phyloP scores from a whole-genome alignment of 2,113 vertebrate genomes.

The Motacilla tschutschensis region DNA sequence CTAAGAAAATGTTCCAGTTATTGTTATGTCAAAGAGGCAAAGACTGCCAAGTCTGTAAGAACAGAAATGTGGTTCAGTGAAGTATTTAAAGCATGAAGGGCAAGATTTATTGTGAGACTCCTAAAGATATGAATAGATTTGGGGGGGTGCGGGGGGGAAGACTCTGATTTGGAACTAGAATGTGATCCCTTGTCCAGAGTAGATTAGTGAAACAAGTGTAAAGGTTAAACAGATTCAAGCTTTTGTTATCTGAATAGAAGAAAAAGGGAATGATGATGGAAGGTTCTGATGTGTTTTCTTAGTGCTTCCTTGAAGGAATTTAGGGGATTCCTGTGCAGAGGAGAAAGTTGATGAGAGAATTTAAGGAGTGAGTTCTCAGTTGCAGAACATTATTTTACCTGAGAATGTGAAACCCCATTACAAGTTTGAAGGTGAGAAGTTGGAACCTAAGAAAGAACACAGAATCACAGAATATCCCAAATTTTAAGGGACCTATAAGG shows the following conservation, averaged over 20 bases:
- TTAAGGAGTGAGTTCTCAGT: background rate
- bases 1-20: conserved; percentile 42
- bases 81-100: conserved; percentile 30
- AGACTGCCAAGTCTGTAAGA: conserved; percentile 32
- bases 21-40: conserved; percentile 38
- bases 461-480: background rate
- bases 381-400: background rate
- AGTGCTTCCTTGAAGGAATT: conserved; percentile 15
- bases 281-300: background rate
- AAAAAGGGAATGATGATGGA: background rate
- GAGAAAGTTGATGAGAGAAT: background rate
- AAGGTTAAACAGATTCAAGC: background rate
- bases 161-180: background rate
- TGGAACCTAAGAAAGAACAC: background rate
- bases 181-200: background rate
- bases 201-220: background rate
- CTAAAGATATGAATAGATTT: background rate
- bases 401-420: background rate
- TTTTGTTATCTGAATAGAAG: background rate
- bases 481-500: background rate
- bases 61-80: conserved; percentile 29
- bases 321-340: background rate
- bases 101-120: conserved; percentile 32
- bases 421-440: background rate
- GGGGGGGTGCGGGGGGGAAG: fast-evolving